Conservation (phyloP, 92 coral and sea anemone species). For the Paramuricea clavata region DNA sequence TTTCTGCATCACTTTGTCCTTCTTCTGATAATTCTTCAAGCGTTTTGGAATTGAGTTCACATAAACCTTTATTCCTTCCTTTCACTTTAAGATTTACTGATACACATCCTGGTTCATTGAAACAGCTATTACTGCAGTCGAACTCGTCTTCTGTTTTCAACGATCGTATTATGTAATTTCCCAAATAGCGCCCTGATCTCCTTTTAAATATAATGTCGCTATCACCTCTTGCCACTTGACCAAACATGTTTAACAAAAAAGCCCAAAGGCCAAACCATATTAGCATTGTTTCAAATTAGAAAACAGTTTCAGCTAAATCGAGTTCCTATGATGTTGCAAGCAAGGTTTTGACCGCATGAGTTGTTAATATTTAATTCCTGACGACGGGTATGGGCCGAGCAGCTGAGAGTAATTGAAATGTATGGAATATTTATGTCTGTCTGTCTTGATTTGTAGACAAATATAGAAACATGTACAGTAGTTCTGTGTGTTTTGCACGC, state of each 20-base stretch:
- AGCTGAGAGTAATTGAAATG: no score
- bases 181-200: neutral
- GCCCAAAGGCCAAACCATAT: neutral
- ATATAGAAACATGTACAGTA: no score
- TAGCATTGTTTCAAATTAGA: neutral
- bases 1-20: neutral
- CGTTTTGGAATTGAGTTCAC: slow-evolving; percentile 4
- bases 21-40: neutral
- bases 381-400: no score
- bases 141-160: neutral
- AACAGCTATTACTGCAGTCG: slow-evolving; percentile 2
- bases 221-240: neutral
- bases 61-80: slow-evolving; percentile 10
- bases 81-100: slow-evolving; percentile 11
- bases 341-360: no score
- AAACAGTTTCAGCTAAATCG: neutral
- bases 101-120: neutral
- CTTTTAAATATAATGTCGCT: neutral
- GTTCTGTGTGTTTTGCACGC: no score
- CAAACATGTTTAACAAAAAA: neutral
- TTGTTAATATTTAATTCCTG: no score
- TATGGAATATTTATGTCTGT: no score
- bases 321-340: no score
- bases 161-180: neutral
- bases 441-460: no score